Conservation (phyloP, 2,797 vertebrate species). For the Dendrocincla fuliginosa region DNA sequence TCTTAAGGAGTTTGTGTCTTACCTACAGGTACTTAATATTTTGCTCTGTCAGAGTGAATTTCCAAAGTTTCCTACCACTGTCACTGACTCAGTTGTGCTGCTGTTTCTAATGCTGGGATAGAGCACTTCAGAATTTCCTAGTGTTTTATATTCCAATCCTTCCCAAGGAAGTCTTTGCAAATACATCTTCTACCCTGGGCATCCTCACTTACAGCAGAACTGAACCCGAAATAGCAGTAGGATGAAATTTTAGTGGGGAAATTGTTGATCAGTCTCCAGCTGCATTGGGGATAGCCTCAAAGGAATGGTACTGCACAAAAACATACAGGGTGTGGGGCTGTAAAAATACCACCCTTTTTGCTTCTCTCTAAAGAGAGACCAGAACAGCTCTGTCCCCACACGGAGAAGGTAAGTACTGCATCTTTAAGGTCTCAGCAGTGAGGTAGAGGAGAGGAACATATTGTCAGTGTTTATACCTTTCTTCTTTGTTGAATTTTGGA, state of each 20-base stretch:
- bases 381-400: constrained; percentile 42
- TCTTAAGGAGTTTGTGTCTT: background rate
- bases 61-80: background rate
- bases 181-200: background rate
- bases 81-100: background rate
- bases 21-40: background rate
- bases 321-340: background rate
- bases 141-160: background rate
- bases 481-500: constrained; percentile 94
- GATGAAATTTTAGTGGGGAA: constrained; percentile 11
- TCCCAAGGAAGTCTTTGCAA: background rate
- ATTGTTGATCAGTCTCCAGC: background rate
- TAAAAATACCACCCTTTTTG: constrained; percentile 11
- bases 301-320: constrained; percentile 12
- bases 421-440: constrained; percentile 80
- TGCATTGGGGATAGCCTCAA: background rate
- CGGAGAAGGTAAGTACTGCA: constrained; percentile 78
- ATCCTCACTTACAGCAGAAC: background rate
- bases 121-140: background rate
- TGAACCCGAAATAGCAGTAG: background rate
- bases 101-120: background rate
- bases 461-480: constrained; percentile 88
- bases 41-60: background rate
- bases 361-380: background rate
- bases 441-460: constrained; percentile 75